Evolutionary conservation across 1,140 invertebrate species (phyloP).

Genomic region (Platyscapa corneri): DNA sequence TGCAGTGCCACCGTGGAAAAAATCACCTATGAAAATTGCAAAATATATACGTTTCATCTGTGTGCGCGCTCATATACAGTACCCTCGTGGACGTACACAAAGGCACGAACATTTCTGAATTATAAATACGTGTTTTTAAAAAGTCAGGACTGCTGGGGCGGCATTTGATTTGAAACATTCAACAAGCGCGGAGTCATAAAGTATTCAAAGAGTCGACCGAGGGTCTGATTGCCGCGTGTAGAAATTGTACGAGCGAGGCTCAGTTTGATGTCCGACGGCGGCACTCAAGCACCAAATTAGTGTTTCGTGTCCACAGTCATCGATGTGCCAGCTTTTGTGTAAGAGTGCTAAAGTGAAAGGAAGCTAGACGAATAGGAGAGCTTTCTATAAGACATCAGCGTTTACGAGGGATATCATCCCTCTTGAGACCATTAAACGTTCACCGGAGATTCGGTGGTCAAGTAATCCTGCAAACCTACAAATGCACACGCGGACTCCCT

Average conservation of each 20-base stretch:
- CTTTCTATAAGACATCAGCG: conserved; percentile 54
- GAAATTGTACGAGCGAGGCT: neutral
- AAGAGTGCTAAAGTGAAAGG: conserved; percentile 2
- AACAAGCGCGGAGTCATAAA: conserved; percentile 49
- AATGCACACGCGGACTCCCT: conserved; percentile 43
- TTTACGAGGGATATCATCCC: conserved; percentile 53
- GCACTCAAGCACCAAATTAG: neutral
- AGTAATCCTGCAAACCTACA: conserved; percentile 57
- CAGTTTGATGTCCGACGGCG: neutral
- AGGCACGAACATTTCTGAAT: conserved; percentile 3
- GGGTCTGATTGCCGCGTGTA: neutral
- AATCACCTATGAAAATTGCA: too few relatives aligned
- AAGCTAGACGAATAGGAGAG: conserved; percentile 3
- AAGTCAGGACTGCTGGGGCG: conserved; percentile 50
- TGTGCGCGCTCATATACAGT: too few relatives aligned
- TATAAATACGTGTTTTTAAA: conserved; percentile 52
- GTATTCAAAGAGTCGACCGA: conserved; percentile 52
- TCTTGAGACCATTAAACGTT: conserved; percentile 61
- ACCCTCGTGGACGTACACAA: neutral
- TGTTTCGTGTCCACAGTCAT: neutral
- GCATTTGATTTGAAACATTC: conserved; percentile 54
- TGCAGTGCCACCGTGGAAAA: neutral
- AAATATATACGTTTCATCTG: too few relatives aligned
- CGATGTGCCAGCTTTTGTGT: neutral
- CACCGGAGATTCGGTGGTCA: conserved; percentile 58